Conservation (phyloP, 2,113 vertebrate genomes). For the Catharus minimus region DNA sequence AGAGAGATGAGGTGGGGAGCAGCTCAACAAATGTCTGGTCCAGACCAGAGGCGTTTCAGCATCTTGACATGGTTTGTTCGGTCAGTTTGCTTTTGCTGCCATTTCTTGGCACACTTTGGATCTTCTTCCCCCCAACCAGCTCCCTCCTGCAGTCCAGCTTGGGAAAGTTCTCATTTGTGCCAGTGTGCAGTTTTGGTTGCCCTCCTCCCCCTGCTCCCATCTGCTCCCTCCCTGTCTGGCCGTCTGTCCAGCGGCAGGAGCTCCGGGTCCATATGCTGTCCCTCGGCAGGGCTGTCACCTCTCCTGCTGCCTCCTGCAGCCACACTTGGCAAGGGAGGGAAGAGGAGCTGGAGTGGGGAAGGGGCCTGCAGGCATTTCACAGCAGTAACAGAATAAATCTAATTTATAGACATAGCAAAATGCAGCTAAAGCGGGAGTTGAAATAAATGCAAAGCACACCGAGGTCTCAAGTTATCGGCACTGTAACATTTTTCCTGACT, state of each 20-base stretch:
- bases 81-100: not conserved
- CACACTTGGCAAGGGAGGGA: not conserved
- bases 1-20: not conserved
- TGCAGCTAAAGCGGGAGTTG: not conserved
- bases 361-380: slow-evolving; percentile 20
- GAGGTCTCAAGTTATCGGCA: slow-evolving; percentile 39
- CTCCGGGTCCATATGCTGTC: not conserved
- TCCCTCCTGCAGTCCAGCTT: not conserved
- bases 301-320: not conserved
- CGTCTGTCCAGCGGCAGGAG: not conserved
- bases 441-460: slow-evolving; percentile 31
- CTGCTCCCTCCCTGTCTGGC: not conserved
- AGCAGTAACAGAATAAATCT: slow-evolving; percentile 38
- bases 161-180: not conserved
- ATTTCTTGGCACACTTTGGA: not conserved
- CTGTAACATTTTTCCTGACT: slow-evolving; percentile 43
- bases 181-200: not conserved
- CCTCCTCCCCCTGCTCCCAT: not conserved
- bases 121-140: accelerated
- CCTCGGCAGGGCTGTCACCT: not conserved
- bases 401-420: slow-evolving; percentile 50
- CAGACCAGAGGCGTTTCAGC: not conserved
- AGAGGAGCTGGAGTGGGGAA: not conserved
- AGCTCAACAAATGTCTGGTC: not conserved
- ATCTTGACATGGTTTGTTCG: accelerated